Conservation (phyloP, 53 echinoderm and acorn worm genomes). For the Glandiceps talaboti region DNA sequence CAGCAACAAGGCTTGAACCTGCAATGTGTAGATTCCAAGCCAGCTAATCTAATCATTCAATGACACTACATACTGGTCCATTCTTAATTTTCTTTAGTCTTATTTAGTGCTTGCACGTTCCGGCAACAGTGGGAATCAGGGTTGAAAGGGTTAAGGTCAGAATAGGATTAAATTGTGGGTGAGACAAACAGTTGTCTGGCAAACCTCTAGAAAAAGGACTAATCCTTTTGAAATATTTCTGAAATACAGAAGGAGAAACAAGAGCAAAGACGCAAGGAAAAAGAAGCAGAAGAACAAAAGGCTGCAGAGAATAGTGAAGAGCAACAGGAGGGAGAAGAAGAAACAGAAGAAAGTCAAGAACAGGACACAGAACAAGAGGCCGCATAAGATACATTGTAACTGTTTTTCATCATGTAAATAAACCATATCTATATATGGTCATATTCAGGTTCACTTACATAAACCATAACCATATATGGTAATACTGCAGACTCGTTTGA, state of each 20-base stretch:
- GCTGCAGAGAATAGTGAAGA: conserved; percentile 6
- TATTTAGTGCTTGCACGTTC: too few relatives aligned
- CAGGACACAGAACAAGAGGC: background rate
- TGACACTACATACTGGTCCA: too few relatives aligned
- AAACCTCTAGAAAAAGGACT: background rate
- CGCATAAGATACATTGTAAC: background rate
- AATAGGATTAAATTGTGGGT: too few relatives aligned
- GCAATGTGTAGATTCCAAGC: too few relatives aligned
- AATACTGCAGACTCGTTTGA: background rate
- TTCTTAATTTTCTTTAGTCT: too few relatives aligned
- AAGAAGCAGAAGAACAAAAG: conserved; percentile 10
- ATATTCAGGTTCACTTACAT: background rate
- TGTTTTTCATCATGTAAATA: background rate
- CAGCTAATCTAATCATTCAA: too few relatives aligned
- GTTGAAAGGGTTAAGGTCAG: too few relatives aligned
- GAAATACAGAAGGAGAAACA: conserved; percentile 2
- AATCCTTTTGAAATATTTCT: background rate
- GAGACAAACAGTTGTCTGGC: too few relatives aligned
- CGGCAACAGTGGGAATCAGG: too few relatives aligned
- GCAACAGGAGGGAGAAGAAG: conserved; percentile 14
- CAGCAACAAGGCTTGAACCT: too few relatives aligned
- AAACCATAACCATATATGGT: background rate
- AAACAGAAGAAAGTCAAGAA: conserved; percentile 12
- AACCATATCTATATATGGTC: background rate
- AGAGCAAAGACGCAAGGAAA: conserved; percentile 12